Base-by-base conservation (phyloP, 2,888 invertebrate genomes). In the Eristalis arbustorum region DNA sequence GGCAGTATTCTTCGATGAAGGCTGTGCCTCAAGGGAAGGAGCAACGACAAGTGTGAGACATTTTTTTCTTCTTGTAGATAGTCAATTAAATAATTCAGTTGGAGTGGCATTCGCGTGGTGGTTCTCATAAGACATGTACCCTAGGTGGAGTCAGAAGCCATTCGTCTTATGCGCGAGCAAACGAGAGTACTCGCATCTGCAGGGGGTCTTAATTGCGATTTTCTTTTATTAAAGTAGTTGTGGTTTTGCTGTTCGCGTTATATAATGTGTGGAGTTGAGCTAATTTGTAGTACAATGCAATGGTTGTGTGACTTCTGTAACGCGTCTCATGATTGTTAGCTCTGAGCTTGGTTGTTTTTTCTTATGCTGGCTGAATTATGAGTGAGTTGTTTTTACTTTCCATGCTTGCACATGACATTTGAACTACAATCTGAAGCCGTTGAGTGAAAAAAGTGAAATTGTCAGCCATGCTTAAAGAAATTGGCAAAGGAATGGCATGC, bases 191-290 rank as follows among this genome's bases (percentile, higher is more conserved):
- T 57, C 37, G 14, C 11, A 25, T 57, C 2, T n/a, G n/a, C 59
- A n/a, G 34, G 37, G 25, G 37, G 23, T 40, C 72, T 80, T 84
- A 84, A 84, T 84, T 80, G 22, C 72, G 22, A 75, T 76, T 84
- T 84, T 84, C 75, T 76, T 80, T 72, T 72, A 71, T 67, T 68
- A 40, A 28, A 61, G 49, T n/a, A 8, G 18, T 0, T 18, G 49
- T 18, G n/a, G 5, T 18, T 31, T 5, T 49, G 49, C 5, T 49
- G 49, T 18, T 49, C 1, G 5, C 18, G n/a, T 49, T 72, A 84
- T 68, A 80, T 76, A 80, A 84, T 72, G 31, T 31, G 31, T 31
- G 62, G 6, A 62, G 69, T 57, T 22, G 22, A 42, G 61, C 64
- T 78, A 49, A 75, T 74, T 74, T 14, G 64, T 63, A 13, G 23